Percentiles rank a stretch among this genome's conserved stretches.
Evolutionary conservation across 2,113 vertebrate genomes (phyloP).

Genomic region (Thryonomys swinderianus): DNA sequence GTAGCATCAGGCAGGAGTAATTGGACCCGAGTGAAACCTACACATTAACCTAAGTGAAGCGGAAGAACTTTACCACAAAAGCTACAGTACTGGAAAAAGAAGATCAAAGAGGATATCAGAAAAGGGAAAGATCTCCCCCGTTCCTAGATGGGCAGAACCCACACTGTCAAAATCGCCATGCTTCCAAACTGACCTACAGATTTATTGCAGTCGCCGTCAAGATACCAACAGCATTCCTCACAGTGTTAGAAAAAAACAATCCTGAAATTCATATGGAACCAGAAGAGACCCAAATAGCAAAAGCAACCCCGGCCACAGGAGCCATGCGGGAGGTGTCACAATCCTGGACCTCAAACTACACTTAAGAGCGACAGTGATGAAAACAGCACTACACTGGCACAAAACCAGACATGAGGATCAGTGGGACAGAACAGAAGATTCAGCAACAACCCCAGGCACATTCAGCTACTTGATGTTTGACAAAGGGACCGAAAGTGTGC

Average conservation of each 20-base stretch:
- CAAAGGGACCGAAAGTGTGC: background rate
- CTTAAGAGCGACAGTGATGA: background rate
- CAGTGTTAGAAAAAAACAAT: background rate
- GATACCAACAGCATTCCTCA: background rate
- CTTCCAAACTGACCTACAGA: background rate
- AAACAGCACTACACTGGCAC: background rate
- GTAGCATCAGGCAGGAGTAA: background rate
- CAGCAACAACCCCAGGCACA: background rate
- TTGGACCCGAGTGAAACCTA: background rate
- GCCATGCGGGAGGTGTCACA: background rate
- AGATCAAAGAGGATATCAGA: background rate
- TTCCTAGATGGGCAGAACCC: background rate
- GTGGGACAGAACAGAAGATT: background rate
- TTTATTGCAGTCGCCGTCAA: background rate
- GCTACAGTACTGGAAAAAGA: background rate
- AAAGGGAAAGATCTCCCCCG: background rate
- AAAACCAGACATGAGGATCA: background rate
- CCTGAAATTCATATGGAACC: background rate
- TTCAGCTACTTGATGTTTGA: background rate
- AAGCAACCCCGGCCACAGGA: background rate
- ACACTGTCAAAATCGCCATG: background rate
- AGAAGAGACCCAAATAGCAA: background rate
- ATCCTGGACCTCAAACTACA: background rate
- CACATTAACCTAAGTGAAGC: background rate
- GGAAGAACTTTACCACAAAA: background rate